Conservation (phyloP, 2,113 vertebrate species). For the Prionailurus bengalensis region DNA sequence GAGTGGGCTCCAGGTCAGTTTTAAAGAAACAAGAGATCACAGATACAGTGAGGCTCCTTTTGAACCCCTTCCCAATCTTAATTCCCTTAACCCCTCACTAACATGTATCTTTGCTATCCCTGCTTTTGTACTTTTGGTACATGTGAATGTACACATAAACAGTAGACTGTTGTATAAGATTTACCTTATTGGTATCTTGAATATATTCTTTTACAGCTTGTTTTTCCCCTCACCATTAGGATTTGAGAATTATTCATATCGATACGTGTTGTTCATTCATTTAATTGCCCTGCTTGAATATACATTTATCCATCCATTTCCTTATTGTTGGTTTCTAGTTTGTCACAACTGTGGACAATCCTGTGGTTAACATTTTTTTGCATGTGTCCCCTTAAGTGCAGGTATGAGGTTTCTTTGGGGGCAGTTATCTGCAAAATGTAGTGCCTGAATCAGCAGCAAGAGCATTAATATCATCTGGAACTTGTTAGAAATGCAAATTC, state of each 20-base stretch:
- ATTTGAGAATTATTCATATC: neutral
- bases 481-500: neutral
- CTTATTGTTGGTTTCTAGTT: neutral
- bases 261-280: neutral
- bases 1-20: neutral
- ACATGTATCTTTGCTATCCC: neutral
- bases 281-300: neutral
- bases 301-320: neutral
- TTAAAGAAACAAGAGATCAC: neutral
- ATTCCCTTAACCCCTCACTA: neutral
- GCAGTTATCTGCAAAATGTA: neutral
- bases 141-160: neutral
- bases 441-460: neutral
- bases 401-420: neutral
- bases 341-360: neutral
- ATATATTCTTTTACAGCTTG: neutral
- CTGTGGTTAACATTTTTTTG: neutral
- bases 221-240: neutral
- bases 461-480: neutral
- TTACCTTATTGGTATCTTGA: neutral
- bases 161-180: neutral
- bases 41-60: neutral
- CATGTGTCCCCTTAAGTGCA: neutral
- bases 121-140: neutral
- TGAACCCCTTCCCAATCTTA: neutral